Evolutionary conservation across 2,888 invertebrate genomes (phyloP).

Genomic region (Hartigia nigra): DNA sequence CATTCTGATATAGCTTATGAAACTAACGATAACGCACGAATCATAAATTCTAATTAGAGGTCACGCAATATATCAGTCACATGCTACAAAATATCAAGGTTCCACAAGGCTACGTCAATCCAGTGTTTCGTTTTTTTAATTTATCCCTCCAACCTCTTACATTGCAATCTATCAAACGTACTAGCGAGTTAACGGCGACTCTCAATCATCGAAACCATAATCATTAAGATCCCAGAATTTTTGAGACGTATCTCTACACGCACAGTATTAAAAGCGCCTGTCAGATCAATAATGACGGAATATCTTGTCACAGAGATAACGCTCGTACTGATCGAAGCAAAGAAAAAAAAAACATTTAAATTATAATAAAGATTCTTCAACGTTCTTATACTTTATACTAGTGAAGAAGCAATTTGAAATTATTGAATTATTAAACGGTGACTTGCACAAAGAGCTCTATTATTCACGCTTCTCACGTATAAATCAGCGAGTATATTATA

Average conservation of each 20-base stretch:
- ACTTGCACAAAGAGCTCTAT: not conserved
- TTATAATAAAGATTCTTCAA: not conserved
- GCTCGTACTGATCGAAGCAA: not conserved
- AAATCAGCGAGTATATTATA: not conserved
- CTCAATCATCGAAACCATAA: not conserved
- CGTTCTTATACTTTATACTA: not conserved
- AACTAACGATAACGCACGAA: not conserved
- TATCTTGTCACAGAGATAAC: not conserved
- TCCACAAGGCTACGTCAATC: too few species aligned
- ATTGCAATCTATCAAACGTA: not conserved
- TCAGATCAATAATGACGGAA: not conserved
- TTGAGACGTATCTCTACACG: not conserved
- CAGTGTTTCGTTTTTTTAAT: not conserved
- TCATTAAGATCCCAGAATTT: not conserved
- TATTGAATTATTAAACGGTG: not conserved
- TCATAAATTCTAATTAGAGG: not conserved
- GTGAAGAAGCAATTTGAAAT: not conserved
- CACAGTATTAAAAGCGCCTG: not conserved
- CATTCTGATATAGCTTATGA: not conserved
- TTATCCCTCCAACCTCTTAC: not conserved
- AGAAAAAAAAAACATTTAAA: not conserved
- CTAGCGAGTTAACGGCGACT: not conserved
- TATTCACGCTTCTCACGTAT: not conserved
- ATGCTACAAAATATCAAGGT: not conserved
- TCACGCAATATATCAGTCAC: not conserved